Conservation (phyloP, 1,140 invertebrate genomes). For the Meloidogyne chitwoodi region DNA sequence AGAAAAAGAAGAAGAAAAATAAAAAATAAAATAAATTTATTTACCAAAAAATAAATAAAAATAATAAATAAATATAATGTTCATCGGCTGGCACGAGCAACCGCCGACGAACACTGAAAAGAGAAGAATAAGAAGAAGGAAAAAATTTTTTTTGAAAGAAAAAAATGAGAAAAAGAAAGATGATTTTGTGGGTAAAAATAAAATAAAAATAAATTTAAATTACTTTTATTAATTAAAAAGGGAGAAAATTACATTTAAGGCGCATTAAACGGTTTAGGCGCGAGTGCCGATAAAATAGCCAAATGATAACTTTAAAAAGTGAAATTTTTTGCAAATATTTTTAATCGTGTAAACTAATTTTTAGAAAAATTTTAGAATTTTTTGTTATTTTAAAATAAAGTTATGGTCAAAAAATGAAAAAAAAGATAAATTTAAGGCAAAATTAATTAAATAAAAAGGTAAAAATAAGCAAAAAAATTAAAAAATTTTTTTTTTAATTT, state of each 20-base stretch:
- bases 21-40: neutral
- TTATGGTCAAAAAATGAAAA: neutral
- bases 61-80: no score
- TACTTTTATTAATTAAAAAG: no score
- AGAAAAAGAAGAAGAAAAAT: neutral
- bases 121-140: neutral
- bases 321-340: neutral
- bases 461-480: no score
- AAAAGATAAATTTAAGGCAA: no score
- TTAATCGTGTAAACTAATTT: neutral
- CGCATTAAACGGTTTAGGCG: no score
- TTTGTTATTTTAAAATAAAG: neutral
- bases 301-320: neutral
- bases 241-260: neutral
- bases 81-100: conserved; percentile 9
- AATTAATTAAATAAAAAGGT: no score
- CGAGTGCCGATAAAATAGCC: neutral
- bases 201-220: neutral
- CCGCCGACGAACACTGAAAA: neutral
- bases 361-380: neutral
- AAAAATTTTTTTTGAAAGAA: neutral
- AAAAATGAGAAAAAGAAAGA: neutral
- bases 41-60: no score
- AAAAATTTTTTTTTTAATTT: no score
- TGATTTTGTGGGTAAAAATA: neutral